Base-by-base conservation (phyloP, 2,888 invertebrate species). In the Luperina testacea region DNA sequence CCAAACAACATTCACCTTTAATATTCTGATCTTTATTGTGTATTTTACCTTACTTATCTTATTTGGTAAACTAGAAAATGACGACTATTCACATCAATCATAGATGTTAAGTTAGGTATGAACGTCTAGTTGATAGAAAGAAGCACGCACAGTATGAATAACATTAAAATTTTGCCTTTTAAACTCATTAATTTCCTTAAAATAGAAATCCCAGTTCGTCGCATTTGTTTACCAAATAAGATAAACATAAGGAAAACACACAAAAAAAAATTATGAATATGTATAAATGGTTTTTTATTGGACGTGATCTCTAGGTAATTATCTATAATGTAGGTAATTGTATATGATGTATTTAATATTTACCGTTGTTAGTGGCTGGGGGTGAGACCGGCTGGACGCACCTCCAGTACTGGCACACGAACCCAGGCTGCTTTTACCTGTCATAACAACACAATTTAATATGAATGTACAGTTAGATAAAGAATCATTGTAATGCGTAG, bases 371-470 rank as follows among this genome's bases (percentile, higher is more conserved):
- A 96, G 81, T 65, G 96, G 93, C 92, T 96, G 96, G 93, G 96
- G 95, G 95, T 96, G 96, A 84, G 96, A 95, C 94, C 96, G 95
- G 94, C 95, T 94, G 94, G 97, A 95, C 94, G 96, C 96, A 94
- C 96, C 97, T 90, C 97, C 97, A 92, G 96, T 95, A 92, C 97
- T 97, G 92, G 97, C 97, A 95, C 97, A 97, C 96, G 97, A 98
- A 97, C 97, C 97, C 97, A 97, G 98, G 97, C 96, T 97, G 97
- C 94, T 96, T 96, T 97, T 97, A 91, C 97, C 97, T 97, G 91
- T 69, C 83, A n/a, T 77, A 74, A 85, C 65, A 77, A 81, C 11
- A 81, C 63, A 75, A 59, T n/a, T n/a, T 20, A 8, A 71, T 77
- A 48, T 74, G 15, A 69, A 65, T 70, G 0, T n/a, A 83, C 38